Base-by-base conservation (phyloP, 2,888 invertebrate genomes). In the Zeuzera pyrina region DNA sequence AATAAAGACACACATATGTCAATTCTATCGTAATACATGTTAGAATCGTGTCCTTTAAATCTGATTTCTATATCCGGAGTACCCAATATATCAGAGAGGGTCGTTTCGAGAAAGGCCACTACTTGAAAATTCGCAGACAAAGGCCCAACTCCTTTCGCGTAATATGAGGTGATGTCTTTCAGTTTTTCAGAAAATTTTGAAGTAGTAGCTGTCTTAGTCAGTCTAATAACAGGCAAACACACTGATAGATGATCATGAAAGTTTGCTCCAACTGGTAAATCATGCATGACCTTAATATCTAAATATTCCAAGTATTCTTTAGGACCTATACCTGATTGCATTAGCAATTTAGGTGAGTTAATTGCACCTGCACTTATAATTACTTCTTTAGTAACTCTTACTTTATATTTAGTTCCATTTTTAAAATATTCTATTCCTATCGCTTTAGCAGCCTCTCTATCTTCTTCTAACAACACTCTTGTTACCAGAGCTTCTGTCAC, bases 161-260 rank as follows among this genome's bases (percentile, higher is more conserved):
- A 81, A 42, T 79, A 83, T 12, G 52, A 59, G 3, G 73, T 70
- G 7, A 83, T 78, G 34, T 83, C 78, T 47, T 70, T 78, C 21
- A 83, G 43, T 40, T 81, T 83, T 16, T 76, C 66, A 2, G 69
- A 49, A 41, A 83, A 83, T 33, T 60, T 73, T 0, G 54, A 54
- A 5, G 50, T 59, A 2, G 78, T 83, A 2, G 68, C 52, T 0
- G 77, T 77, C 36, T 68, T 76, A 10, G 57, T 54, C 30, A 81
- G 41, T 33, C 64, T 73, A 21, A 83, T 70, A 3, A 81, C 73
- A 7, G 83, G 81, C 19, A 83, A 52, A 42, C 83, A 83, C 0
- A 83, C 70, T 1, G 78, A 70, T 12, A 83, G 28, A 46, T 83
- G 83, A 41, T 83, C 83, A n/a, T 83, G 83, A 41, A 83, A 78